A percentile compares a stretch with the other conserved stretches of the same genome.
phyloP scores from a whole-genome alignment of 1,140 invertebrate species.

The Armadillidium nasatum region DNA sequence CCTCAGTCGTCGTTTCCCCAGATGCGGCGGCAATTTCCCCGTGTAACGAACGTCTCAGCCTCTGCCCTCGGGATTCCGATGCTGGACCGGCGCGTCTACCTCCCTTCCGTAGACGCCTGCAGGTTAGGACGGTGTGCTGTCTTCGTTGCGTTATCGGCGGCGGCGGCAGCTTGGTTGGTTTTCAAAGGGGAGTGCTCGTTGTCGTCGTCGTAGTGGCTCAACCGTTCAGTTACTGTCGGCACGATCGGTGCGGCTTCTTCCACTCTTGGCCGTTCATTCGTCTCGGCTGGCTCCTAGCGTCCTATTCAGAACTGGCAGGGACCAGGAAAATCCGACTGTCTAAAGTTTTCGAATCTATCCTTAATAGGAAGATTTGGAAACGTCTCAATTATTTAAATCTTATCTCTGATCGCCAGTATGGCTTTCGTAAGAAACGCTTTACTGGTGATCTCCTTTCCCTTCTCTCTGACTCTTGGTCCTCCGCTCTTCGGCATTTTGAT shows the following conservation, averaged over 20 bases:
- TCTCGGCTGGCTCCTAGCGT: neutral
- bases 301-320: neutral
- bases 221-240: neutral
- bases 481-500: too few relatives aligned
- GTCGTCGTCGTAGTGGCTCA: too few relatives aligned
- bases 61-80: neutral
- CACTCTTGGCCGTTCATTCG: neutral
- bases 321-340: neutral
- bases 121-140: neutral
- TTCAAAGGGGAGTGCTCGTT: neutral
- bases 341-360: too few relatives aligned
- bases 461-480: too few relatives aligned
- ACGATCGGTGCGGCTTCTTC: neutral
- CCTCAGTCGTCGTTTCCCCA: too few relatives aligned
- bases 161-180: neutral
- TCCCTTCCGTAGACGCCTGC: neutral
- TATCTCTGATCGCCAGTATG: too few relatives aligned
- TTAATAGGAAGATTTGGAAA: too few relatives aligned
- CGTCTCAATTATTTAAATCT: too few relatives aligned
- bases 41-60: too few relatives aligned
- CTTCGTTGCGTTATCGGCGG: neutral
- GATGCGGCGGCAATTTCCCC: too few relatives aligned
- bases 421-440: too few relatives aligned
- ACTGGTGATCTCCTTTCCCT: too few relatives aligned
- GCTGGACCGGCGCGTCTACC: neutral